A percentile compares a stretch with the other conserved stretches of the same genome.
Evolutionary conservation across 2,113 vertebrate species (phyloP).

Genomic region (Bos javanicus): DNA sequence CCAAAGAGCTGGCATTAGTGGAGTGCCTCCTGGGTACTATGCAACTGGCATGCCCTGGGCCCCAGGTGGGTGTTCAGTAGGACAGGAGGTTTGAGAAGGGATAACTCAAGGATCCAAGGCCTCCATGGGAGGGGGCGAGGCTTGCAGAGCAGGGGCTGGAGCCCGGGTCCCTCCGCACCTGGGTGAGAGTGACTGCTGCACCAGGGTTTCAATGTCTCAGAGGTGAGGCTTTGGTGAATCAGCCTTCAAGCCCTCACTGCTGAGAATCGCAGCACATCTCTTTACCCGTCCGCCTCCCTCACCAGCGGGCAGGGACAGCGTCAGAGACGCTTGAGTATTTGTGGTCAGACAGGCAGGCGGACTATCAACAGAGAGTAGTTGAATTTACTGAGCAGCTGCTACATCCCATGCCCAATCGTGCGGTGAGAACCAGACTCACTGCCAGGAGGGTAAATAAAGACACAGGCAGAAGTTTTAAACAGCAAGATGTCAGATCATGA

Average conservation of each 20-base stretch:
- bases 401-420: too few relatives aligned
- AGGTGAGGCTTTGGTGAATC: fast-evolving
- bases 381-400: background rate
- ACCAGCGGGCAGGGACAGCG: fast-evolving
- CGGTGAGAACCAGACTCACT: background rate
- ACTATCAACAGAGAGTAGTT: background rate
- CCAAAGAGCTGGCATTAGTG: fast-evolving
- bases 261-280: background rate
- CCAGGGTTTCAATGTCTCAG: fast-evolving
- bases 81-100: background rate
- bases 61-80: fast-evolving
- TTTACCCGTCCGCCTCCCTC: background rate
- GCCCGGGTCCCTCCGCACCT: background rate
- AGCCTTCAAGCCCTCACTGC: background rate
- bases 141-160: too few relatives aligned
- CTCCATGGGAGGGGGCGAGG: fast-evolving
- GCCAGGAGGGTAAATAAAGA: fast-evolving
- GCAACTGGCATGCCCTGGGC: background rate
- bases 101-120: too few relatives aligned
- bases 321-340: background rate
- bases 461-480: background rate
- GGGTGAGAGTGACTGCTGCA: fast-evolving
- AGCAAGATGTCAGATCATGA: too few relatives aligned
- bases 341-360: background rate
- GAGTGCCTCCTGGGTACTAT: background rate